Percentiles rank a stretch among this genome's conserved stretches.
These are phyloP conservation scores for Cyanocitta stelleri DNA, from an alignment of 2,113 vertebrate genomes.

Conservation along the genomic window DNA sequence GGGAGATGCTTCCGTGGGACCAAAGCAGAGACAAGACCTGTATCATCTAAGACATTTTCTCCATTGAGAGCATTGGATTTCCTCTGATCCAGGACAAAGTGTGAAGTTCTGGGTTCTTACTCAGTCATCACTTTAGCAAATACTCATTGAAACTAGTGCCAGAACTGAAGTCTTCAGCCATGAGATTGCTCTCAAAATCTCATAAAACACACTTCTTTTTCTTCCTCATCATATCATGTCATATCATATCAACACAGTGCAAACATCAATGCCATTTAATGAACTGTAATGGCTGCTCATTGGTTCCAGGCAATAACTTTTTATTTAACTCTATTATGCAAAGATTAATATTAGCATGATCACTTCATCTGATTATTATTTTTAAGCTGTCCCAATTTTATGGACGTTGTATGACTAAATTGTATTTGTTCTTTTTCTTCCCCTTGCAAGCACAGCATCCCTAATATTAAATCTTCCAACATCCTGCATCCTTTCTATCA, in stretches of 20 bases:
- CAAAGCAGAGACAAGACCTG: background rate
- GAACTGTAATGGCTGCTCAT: background rate
- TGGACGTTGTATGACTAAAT: constrained; percentile 20
- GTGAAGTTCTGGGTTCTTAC: background rate
- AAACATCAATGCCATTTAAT: constrained; percentile 30
- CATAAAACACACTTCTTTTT: background rate
- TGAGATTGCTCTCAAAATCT: background rate
- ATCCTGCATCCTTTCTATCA: constrained; percentile 64
- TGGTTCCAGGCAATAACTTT: constrained; percentile 37
- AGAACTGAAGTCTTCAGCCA: background rate
- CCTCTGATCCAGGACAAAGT: background rate
- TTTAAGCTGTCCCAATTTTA: constrained; percentile 43
- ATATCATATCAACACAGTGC: background rate
- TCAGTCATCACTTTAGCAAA: background rate
- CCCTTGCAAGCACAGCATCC: constrained; percentile 39
- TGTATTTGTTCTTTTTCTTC: constrained; percentile 49
- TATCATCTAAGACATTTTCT: background rate
- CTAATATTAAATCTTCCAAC: constrained; percentile 68
- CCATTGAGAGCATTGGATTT: background rate
- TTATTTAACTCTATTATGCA: constrained; percentile 17
- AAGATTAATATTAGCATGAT: constrained; percentile 48
- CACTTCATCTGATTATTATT: constrained; percentile 40
- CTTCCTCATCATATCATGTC: background rate
- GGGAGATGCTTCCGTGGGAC: background rate
- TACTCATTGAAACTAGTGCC: background rate